Percentiles rank a stretch among this genome's conserved stretches.
Evolutionary conservation across 1,140 invertebrate species (phyloP).

Genomic region (Diachasmimorpha longicaudata): DNA sequence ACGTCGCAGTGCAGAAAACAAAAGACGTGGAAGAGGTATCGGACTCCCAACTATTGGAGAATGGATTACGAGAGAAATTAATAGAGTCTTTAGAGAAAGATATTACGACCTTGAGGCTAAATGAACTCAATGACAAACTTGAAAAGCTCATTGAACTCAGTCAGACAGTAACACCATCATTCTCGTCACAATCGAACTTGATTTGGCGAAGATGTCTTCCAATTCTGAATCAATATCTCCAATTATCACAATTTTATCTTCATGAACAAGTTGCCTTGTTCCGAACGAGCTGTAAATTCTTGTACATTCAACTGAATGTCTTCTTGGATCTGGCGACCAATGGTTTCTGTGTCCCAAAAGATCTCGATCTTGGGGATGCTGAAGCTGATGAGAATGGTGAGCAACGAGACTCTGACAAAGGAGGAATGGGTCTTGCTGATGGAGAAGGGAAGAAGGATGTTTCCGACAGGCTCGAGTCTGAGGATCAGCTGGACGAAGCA

Average conservation of each 20-base stretch:
- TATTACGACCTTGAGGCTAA: constrained; percentile 64
- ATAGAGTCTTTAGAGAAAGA: constrained; percentile 67
- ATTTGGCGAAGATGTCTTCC: constrained; percentile 62
- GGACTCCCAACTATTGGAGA: constrained; percentile 49
- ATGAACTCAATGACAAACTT: constrained; percentile 49
- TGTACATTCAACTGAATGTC: constrained; percentile 81
- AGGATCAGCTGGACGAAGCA: constrained; percentile 94
- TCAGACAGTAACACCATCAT: constrained; percentile 18
- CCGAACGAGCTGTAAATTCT: constrained; percentile 80
- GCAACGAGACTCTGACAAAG: constrained; percentile 57
- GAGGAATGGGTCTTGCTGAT: constrained; percentile 87
- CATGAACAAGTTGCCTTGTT: constrained; percentile 77
- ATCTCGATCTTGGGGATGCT: constrained; percentile 74
- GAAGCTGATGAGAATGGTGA: constrained; percentile 63
- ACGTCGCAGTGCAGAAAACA: constrained; percentile 38
- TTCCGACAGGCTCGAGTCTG: constrained; percentile 89
- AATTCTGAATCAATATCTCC: constrained; percentile 79
- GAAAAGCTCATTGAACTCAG: constrained; percentile 35
- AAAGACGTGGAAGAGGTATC: constrained; percentile 56
- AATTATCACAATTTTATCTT: constrained; percentile 80
- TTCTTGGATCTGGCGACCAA: constrained; percentile 86
- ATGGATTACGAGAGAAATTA: constrained; percentile 67
- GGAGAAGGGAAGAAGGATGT: constrained; percentile 95
- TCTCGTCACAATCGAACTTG: constrained; percentile 25
- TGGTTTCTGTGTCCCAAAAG: constrained; percentile 93